A percentile compares a stretch with the other conserved stretches of the same genome.
Evolutionary conservation across 53 echinoderm and acorn worm species (phyloP).

Genomic region (Stichopus horrens): DNA sequence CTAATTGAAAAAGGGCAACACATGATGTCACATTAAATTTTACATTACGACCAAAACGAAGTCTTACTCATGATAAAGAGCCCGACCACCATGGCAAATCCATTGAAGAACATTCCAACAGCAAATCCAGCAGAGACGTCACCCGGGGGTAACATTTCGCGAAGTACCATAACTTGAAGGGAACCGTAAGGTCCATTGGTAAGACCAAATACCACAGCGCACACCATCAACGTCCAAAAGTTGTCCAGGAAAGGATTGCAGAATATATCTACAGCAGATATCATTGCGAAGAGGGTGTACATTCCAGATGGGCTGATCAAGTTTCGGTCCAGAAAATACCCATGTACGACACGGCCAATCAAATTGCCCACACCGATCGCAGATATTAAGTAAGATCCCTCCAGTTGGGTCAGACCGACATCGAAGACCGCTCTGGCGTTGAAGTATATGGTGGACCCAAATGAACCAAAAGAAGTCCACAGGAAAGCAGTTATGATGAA

Average conservation of each 20-base stretch:
- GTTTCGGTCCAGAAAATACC: constrained; percentile 19
- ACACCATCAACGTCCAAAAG: neutral
- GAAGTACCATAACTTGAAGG: constrained; percentile 26
- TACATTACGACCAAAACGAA: neutral
- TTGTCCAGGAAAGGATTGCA: neutral
- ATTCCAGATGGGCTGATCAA: neutral
- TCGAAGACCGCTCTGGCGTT: constrained; percentile 31
- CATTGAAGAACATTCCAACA: constrained; percentile 28
- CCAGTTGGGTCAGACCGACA: constrained; percentile 4
- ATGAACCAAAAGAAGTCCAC: constrained; percentile 24
- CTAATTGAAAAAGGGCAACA: no score
- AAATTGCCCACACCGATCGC: constrained; percentile 22
- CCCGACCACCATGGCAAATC: constrained; percentile 18
- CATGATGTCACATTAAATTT: no score
- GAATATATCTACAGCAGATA: neutral
- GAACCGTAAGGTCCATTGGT: constrained; percentile 22
- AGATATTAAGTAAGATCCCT: constrained; percentile 15
- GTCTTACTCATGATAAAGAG: constrained; percentile 16
- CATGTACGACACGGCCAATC: neutral
- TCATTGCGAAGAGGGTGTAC: neutral
- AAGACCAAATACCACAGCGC: constrained; percentile 20
- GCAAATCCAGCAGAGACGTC: constrained; percentile 7
- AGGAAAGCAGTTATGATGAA: neutral
- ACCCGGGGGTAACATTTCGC: constrained; percentile 13
- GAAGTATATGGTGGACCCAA: constrained; percentile 1